Evolutionary conservation across 1,140 invertebrate species (phyloP).

Genomic region (Globodera rostochiensis): DNA sequence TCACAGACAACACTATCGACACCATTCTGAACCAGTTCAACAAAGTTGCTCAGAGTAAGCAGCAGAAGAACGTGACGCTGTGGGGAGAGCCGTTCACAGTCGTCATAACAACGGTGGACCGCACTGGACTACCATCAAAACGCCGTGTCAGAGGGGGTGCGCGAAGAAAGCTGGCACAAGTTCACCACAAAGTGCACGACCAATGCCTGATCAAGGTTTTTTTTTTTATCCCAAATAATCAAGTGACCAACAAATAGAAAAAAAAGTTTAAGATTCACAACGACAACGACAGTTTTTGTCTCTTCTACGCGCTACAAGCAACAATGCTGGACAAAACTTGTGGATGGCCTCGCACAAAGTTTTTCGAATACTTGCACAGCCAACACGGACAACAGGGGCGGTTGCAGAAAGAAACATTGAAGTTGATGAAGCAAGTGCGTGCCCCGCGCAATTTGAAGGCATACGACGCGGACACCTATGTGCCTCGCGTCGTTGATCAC

Average conservation of each 20-base stretch:
- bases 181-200: neutral
- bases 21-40: neutral
- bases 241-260: no score
- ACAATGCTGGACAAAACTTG: neutral
- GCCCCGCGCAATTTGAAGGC: neutral
- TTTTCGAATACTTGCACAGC: no score
- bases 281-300: no score
- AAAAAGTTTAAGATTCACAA: no score
- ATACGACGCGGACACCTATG: neutral
- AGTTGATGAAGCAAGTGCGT: no score
- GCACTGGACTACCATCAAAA: neutral
- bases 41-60: neutral
- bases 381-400: neutral
- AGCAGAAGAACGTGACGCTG: neutral
- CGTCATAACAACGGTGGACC: neutral
- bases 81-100: conserved; percentile 1
- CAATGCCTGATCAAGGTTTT: conserved; percentile 18
- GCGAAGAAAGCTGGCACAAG: neutral
- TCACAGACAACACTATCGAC: neutral
- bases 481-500: neutral
- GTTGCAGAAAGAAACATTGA: neutral
- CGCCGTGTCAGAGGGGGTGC: neutral
- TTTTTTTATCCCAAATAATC: no score
- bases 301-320: neutral
- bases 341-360: no score